Percentiles rank a stretch among this genome's conserved stretches.
These are phyloP conservation scores for Drosophila longiperda DNA, from an alignment of 2,888 invertebrate genomes.

Conservation along the genomic window DNA sequence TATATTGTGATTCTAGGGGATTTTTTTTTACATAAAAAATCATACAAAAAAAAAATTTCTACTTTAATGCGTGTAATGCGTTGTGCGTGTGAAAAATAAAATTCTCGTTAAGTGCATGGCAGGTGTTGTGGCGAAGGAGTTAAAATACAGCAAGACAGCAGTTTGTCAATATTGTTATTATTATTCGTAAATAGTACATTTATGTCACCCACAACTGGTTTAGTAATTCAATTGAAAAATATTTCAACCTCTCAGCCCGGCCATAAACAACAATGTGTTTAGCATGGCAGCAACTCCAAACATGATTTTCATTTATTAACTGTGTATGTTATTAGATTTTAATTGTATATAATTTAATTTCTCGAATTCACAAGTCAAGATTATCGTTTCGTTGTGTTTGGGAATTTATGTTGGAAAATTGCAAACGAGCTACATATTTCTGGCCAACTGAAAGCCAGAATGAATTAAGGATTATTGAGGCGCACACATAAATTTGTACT, in stretches of 20 bases:
- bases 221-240: neutral
- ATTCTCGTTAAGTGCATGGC: neutral
- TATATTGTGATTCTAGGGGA: neutral
- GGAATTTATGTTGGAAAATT: slow-evolving; percentile 2
- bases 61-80: neutral
- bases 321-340: slow-evolving; percentile 1
- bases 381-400: neutral
- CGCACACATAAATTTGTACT: neutral
- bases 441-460: neutral
- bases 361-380: neutral
- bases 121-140: neutral
- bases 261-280: neutral
- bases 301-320: neutral
- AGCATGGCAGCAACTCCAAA: neutral
- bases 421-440: neutral
- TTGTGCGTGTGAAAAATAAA: neutral
- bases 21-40: neutral
- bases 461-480: neutral
- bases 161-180: neutral
- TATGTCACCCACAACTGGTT: neutral
- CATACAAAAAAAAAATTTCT: neutral
- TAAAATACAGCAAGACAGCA: neutral
- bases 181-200: neutral
- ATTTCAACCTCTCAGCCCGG: neutral
- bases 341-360: neutral